Base-by-base conservation (phyloP, 2,797 vertebrate species). In the Atherinosoma microstoma region DNA sequence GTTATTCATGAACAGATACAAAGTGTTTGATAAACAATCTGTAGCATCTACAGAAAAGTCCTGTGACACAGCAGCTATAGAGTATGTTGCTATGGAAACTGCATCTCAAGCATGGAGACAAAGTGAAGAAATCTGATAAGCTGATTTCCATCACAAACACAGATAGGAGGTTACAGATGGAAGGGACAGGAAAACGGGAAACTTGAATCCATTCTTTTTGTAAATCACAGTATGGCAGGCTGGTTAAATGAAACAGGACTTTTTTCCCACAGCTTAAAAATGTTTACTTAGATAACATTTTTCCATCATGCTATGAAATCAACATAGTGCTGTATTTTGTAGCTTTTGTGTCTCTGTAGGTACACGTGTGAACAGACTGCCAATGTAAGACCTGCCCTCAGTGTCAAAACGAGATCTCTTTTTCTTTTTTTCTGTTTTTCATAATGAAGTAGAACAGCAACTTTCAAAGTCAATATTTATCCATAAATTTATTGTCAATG, bases 61-160 rank as follows among this genome's bases (percentile, higher is more conserved):
- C 35, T 69, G 40, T 27, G 57, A 29, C 40, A 22, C 40, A n/a
- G 27, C 57, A 16, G 42, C 15, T 4, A 9, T 6, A 32, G 32
- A 36, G 35, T 30, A 27, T 9, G 60, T 62, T 65, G 57, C 72
- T 64, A 75, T 69, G 72, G 72, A 75, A 69, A 82, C 51, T 22
- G 27, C 36, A 53, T 45, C 7, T 18, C 36, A 27, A 11, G 54
- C 29, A 42, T 18, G 4, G 20, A 22, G 34, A 47, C 18, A n/a
- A 70, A 54, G 11, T 63, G 27, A 64, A 51, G 20, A 30, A 30
- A 15, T 67, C n/a, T 53, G 20, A 58, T 34, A 42, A 38, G 11
- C 30, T 32, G 15, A 47, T 49, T 58, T 16, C 30, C 49, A 29
- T 51, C 36, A 60, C 30, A 60, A 58, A 73, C 36, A 40, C 16